Evolutionary conservation across 2,797 vertebrate genomes (phyloP).

Genomic region (Merluccius polli): DNA sequence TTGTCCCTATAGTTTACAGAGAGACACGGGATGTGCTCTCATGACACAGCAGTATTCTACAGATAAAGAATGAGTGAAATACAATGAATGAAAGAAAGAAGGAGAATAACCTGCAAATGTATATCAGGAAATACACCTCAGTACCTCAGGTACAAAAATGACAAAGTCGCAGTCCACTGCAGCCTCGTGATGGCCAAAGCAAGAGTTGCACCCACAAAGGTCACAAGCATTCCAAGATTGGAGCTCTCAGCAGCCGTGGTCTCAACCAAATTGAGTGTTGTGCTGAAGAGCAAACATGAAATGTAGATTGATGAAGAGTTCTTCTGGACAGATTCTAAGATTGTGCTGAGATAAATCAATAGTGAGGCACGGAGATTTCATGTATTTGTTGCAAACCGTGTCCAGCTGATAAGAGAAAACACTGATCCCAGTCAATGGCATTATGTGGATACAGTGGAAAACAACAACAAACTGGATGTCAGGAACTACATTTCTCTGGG

Average conservation of each 20-base stretch:
- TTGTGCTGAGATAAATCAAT: not conserved
- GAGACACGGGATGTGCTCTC: no score
- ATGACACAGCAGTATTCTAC: no score
- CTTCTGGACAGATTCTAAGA: not conserved
- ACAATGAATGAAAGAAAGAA: no score
- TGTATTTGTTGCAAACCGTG: not conserved
- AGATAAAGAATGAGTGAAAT: no score
- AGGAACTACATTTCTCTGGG: not conserved
- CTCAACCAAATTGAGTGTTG: not conserved
- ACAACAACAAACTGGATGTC: not conserved
- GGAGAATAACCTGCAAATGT: no score
- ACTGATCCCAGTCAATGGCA: not conserved
- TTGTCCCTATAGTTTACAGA: no score
- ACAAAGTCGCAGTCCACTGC: slow-evolving; percentile 19
- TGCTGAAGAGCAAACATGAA: not conserved
- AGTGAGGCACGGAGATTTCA: not conserved
- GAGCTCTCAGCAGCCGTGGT: no score
- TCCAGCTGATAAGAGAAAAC: not conserved
- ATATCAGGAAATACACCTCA: no score
- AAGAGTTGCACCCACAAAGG: slow-evolving; percentile 37
- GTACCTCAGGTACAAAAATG: no score
- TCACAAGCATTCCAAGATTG: slow-evolving; percentile 24
- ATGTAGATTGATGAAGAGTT: not conserved
- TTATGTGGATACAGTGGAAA: not conserved
- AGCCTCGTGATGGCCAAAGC: slow-evolving; percentile 31